Evolutionary conservation across 2,888 invertebrate species (phyloP), one percentile per base, ranked within the genome.

Genomic region (Heliconius aoede): DNA sequence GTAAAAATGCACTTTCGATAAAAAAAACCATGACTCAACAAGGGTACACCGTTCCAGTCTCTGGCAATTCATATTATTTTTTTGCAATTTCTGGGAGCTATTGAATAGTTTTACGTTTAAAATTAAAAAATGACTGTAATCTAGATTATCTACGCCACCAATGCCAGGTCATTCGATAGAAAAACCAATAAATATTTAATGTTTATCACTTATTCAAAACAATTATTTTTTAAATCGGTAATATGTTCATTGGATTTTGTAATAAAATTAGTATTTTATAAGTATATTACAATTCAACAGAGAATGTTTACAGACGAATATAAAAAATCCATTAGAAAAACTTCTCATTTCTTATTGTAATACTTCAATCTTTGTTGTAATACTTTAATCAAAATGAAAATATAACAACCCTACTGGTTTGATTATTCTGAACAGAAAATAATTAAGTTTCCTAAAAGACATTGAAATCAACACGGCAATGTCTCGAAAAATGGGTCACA

Each of bases 141-240:
- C 36, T 65, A 65, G 36, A 65, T 65, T 36, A 65, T 24, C 36
- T 65, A 24, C 24, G 32, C 26, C 36, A 36, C 24, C 36, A 64
- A 64, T 64, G n/a, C 13, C 32, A n/a, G 32, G 13, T 36, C 24
- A 36, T 36, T 65, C 36, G 4, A 36, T 24, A 24, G 24, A 24
- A 65, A 65, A 36, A 30, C 1, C 7, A 55, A 55, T 55, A 55
- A 55, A 55, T 3, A 55, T n/a, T 55, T 9, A 9, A 32, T 4
- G n/a, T 9, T 32, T 62, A 62, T 21, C 11, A 26, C 26, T 60
- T 24, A n/a, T 11, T n/a, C 4, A 60, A 18, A 46, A 18, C 18
- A 18, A 46, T 2, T 24, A 60, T 60, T n/a, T 55, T 55, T 55
- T 18, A 46, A 46, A 5, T 46, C 18, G 18, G 18, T 46, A 55